Base-by-base conservation (phyloP, 2,797 vertebrate genomes). In the Diplodus puntazzo region DNA sequence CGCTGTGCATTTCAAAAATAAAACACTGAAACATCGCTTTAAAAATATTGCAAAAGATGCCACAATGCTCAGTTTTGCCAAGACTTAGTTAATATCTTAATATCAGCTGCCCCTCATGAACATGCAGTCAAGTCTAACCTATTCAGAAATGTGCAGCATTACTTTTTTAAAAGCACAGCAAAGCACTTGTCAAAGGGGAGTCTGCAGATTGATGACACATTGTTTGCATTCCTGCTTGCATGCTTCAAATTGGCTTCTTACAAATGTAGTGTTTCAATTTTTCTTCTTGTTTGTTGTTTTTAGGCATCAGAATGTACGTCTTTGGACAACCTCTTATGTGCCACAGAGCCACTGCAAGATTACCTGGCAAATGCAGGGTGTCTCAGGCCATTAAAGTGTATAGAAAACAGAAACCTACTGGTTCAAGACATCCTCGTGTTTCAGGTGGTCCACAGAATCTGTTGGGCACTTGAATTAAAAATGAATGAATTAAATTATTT, bases 371-470 rank as follows among this genome's bases (percentile, higher is more conserved):
- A 61, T 43, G 17, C 9, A 16, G 34, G 1, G n/a, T 62, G 39
- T 53, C 59, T 72, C 12, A 30, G 59, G 49, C 9, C 17, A 21
- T 23, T 62, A 0, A 72, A 72, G 42, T 43, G 46, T 30, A 42
- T 43, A 20, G 23, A 69, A 52, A 21, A 61, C 69, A 61, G 30
- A 27, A 11, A 60, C 1, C 13, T 60, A 6, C 10, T 68, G 39
- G 39, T 62, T 61, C 13, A 61, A 52, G 65, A 54, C 20, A 69
- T 49, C 9, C 8, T 62, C 23, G 46, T 62, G 20, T 60, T 46
- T 49, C 66, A 69, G 50, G 14, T 69, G 48, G 39, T 61, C 65
- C 57, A 46, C 49, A 45, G 57, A 53, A 55, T 54, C 55, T 45
- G 18, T 1, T 10, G 39, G 10, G 8, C 9, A 43, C 45, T 68